Base-by-base conservation (phyloP, 2,113 vertebrate genomes). In the Phylloscopus whistleri region DNA sequence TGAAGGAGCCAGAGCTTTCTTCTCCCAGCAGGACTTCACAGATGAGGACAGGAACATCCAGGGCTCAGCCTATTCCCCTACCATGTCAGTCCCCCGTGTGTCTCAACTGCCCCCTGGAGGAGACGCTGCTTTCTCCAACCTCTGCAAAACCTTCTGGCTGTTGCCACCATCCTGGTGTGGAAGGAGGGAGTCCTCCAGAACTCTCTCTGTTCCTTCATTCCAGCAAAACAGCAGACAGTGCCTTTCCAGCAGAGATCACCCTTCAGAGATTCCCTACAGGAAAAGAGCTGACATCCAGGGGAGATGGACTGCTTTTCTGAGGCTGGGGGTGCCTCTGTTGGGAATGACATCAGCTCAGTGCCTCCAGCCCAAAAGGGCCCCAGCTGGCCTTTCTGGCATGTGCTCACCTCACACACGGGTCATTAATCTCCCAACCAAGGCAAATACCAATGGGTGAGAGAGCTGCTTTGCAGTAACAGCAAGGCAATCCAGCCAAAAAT, bases 281-380 rank as follows among this genome's bases (percentile, higher is more conserved):
- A 81, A 78, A 11, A 27, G 43, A 84, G 33, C 26, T 69, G 33
- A 52, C 27, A 73, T 35, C n/a, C 63, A 64, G 73, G 41, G 66
- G 10, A 73, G 11, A 80, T 13, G 1, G 2, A 6, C 7, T 73
- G 51, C 35, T 21, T 49, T 35, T 73, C 23, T 3, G 4, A 53
- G 37, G 64, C 63, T 69, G 51, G 31, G 23, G 22, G 10, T 73
- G 17, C 41, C 72, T 75, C 67, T 3, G 1, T 21, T 37, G 19
- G 16, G 20, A 70, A 21, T 39, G 44, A 62, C 3, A 30, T 58
- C 37, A 48, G 49, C 41, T 56, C 73, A 16, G 9, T 13, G 20
- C 13, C n/a, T 53, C 0, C 0, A 3, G n/a, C 59, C n/a, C 3
- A 3, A 43, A 60, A 33, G 4, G 17, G 9, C 12, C 6, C 15